Conservation (phyloP, 2,113 vertebrate species). For the Lathamus discolor region DNA sequence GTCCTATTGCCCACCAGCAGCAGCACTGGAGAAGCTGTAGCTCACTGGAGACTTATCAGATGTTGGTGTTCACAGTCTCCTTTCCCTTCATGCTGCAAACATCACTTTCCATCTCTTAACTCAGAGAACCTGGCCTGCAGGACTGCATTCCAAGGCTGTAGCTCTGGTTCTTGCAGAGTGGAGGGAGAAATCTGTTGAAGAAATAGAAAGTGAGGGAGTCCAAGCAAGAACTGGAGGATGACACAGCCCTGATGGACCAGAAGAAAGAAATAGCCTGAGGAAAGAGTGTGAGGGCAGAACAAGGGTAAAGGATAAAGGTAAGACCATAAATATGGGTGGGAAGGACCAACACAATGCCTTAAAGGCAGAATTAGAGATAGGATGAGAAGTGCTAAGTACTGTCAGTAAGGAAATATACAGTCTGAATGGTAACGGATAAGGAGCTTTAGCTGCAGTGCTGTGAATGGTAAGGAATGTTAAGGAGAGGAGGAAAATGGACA, state of each 20-base stretch:
- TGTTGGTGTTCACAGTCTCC: background rate
- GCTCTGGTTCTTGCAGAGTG: background rate
- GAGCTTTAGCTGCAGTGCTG: background rate
- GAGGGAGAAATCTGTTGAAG: background rate
- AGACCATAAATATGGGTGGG: background rate
- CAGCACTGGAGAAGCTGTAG: background rate
- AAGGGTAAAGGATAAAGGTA: background rate
- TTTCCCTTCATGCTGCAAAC: background rate
- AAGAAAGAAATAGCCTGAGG: background rate
- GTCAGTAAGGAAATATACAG: background rate
- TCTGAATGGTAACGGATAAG: background rate
- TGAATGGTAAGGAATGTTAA: background rate
- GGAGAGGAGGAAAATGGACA: background rate
- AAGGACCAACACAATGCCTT: background rate
- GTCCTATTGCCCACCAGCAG: background rate
- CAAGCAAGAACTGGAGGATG: fast-evolving
- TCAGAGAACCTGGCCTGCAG: background rate
- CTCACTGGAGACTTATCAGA: background rate
- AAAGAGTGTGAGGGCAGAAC: background rate
- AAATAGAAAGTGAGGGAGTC: background rate
- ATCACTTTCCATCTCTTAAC: background rate
- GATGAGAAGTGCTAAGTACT: background rate
- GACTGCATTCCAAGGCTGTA: background rate
- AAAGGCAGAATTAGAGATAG: background rate
- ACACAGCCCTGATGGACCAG: background rate